Evolutionary conservation across 2,888 invertebrate species (phyloP), one percentile per base, ranked within the genome.

Genomic region (Callyntrura sp.): DNA sequence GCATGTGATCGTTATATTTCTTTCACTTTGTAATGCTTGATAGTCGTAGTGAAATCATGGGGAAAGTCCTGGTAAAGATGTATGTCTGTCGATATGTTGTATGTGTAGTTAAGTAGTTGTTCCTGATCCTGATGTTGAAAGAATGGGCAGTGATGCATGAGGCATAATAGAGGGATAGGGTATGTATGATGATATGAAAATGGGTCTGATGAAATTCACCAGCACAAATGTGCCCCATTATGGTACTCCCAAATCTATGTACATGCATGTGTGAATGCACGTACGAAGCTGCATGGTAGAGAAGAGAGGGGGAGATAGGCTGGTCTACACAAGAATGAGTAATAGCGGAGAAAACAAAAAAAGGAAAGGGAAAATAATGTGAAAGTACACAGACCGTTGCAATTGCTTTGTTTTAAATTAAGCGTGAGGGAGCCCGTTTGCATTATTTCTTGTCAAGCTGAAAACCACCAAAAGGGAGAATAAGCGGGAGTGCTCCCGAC

Each of bases 371-470:
- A 68, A 85, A 48, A 84, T 35, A 76, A 83, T 82, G 78, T 65
- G 70, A 90, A 85, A 90, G 85, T 68, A 79, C 79, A 85, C 85
- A 90, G 79, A 79, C 85, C 89, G 85, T 79, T 85, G 60, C 89
- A 68, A 90, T 85, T 85, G 78, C 85, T 90, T 90, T 90, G 81
- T 90, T 85, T 90, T 85, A 90, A 90, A 90, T 90, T 90, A 90
- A 90, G 89, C 89, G 85, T 85, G 65, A 89, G 78, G 65, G 68
- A 87, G 55, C 45, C 20, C 81, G 81, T 70, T 87, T 87, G 55
- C 87, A 87, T 87, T 87, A 70, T 70, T 87, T 11, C 70, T 87
- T 82, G 87, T 87, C 81, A 87, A 87, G 51, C 62, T 14, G 28
- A 81, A 65, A 35, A 28, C n/a, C 43, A 78, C 23, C 48, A 25